Base-by-base conservation (phyloP, 1,140 invertebrate species). In the Scaptodrosophila lebanonensis region DNA sequence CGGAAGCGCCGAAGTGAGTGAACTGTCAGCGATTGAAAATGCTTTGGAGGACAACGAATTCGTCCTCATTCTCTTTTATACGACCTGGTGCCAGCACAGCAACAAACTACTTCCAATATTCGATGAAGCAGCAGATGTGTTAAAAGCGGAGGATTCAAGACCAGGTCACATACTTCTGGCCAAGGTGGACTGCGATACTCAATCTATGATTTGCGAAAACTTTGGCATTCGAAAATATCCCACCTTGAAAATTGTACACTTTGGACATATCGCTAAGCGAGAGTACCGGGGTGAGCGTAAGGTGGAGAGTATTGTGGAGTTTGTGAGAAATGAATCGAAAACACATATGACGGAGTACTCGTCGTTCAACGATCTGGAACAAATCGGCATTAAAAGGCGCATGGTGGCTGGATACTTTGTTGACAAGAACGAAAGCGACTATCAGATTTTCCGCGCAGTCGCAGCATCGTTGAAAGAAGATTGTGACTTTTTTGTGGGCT, bases 191-290 rank as follows among this genome's bases (percentile, higher is more conserved):
- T 98, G 97, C 90, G 97, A 98, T 85, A 89, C 88, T 73, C 93
- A 99, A 89, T 90, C 88, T 66, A 88, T n/a, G 90, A 43, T 88
- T 99, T 45, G 93, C 95, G 8, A 90, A 91, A 90, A 93, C 68
- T 99, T 97, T 88, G 93, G 97, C 71, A 97, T 99, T 33, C 93
- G 91, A 1, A 99, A 99, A 89, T 99, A 99, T 89, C 98, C 98
- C 13, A 99, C 98, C 6, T 87, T 99, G 13, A 99, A 99, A 89
- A 87, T 99, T 8, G 93, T 98, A 75, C 91, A 94, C 25, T 96
- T 97, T 91, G 97, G 97, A 0, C 90, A 95, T 65, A 90, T 95
- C 5, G 90, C 92, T 0, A 99, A 98, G 87, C 91, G 93, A 77
- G 98, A 99, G 88, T 99, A 98, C 84, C 91, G 98, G 84, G 97